Evolutionary conservation across 2,113 vertebrate species (phyloP).

Genomic region (Physeter macrocephalus): DNA sequence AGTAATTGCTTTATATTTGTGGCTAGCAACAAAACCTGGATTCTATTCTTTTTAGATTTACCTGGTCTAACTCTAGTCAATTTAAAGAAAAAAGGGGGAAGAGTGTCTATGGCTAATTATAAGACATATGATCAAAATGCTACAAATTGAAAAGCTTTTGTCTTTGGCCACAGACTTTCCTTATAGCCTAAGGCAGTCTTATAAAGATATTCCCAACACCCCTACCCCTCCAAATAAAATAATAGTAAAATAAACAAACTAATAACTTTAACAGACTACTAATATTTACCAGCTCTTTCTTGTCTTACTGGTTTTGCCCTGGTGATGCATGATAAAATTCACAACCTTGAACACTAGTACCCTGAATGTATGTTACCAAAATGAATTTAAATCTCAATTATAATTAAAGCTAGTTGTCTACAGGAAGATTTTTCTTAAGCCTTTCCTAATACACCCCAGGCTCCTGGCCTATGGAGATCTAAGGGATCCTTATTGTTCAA

Average conservation of each 20-base stretch:
- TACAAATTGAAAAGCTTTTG: not conserved
- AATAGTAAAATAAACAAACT: not conserved
- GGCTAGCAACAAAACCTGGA: not conserved
- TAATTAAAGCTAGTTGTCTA: slow-evolving; percentile 40
- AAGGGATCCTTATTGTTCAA: not conserved
- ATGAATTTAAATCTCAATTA: slow-evolving; percentile 29
- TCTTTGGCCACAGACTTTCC: not conserved
- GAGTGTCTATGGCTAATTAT: not conserved
- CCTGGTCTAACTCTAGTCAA: not conserved
- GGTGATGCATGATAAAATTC: not conserved
- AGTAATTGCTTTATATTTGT: not conserved
- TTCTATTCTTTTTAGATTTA: not conserved
- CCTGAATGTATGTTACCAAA: not conserved
- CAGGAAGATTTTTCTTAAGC: not conserved
- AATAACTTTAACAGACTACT: not conserved
- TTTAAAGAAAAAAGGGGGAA: not conserved
- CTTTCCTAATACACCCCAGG: not conserved
- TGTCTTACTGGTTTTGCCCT: not conserved
- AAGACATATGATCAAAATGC: not conserved
- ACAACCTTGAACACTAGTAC: not conserved
- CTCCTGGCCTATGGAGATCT: not conserved
- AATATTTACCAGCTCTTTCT: not conserved
- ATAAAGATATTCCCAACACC: not conserved
- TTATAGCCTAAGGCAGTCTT: not conserved
- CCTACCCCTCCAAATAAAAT: not conserved